Conservation (phyloP, 1,140 invertebrate genomes). For the Leptopilina boulardi region DNA sequence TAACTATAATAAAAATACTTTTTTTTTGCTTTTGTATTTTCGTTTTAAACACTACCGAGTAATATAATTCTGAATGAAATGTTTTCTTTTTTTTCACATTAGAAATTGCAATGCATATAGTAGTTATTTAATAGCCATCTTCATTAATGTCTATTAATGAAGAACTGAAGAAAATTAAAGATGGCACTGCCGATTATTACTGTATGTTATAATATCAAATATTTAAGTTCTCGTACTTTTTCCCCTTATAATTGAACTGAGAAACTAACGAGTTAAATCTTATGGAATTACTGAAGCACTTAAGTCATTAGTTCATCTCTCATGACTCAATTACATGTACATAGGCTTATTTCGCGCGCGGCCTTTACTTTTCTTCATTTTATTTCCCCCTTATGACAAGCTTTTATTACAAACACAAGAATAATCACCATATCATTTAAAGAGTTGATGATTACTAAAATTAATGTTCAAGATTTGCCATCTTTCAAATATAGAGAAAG, state of each 20-base stretch:
- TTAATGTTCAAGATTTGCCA: background rate
- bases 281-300: slow-evolving; percentile 6
- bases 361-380: slow-evolving; percentile 5
- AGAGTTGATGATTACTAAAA: background rate
- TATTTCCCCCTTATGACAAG: slow-evolving; percentile 2
- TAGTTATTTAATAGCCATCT: background rate
- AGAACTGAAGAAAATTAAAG: background rate
- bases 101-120: no score
- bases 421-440: slow-evolving; percentile 18
- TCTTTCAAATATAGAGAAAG: background rate
- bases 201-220: no score
- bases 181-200: slow-evolving; percentile 7
- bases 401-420: background rate
- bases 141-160: slow-evolving; percentile 8
- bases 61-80: no score
- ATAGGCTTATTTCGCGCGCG: background rate
- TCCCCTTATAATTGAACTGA: slow-evolving; percentile 15
- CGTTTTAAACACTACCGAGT: no score
- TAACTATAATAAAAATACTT: no score
- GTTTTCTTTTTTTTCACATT: no score
- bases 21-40: no score
- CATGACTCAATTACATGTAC: slow-evolving; percentile 18
- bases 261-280: slow-evolving; percentile 23
- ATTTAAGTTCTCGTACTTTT: background rate
- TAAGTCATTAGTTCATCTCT: slow-evolving; percentile 31